Evolutionary conservation across 2,888 invertebrate species (phyloP).

Genomic region (Drosophila pseudotakahashii): DNA sequence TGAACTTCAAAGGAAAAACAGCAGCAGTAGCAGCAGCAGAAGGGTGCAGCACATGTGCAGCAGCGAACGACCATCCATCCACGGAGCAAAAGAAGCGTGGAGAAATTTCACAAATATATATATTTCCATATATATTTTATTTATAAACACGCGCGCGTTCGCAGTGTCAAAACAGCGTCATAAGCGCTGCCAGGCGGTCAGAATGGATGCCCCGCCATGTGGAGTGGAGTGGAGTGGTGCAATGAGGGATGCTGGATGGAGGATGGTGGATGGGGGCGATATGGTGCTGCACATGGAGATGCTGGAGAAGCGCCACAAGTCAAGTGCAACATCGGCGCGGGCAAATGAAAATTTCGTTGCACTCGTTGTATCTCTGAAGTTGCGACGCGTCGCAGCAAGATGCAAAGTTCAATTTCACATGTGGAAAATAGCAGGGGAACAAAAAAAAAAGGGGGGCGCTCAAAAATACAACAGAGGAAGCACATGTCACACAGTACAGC

Average conservation of each 20-base stretch:
- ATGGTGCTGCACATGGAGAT: constrained; percentile 3
- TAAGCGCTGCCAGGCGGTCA: constrained; percentile 38
- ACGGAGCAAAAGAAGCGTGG: constrained; percentile 53
- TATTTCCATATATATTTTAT: constrained; percentile 64
- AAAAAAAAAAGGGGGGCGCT: constrained; percentile 33
- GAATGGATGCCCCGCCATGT: constrained; percentile 28
- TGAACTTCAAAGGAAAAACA: constrained; percentile 72
- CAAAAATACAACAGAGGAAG: constrained; percentile 74
- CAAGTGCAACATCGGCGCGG: constrained; percentile 63
- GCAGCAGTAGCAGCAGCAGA: constrained; percentile 28
- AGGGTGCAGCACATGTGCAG: constrained; percentile 71
- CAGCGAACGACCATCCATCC: constrained; percentile 23
- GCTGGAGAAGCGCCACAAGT: constrained; percentile 70
- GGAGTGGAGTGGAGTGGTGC: constrained; percentile 39
- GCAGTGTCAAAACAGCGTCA: constrained; percentile 79
- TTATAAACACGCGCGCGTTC: constrained; percentile 77
- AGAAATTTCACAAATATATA: constrained; percentile 65
- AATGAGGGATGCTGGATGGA: not conserved
- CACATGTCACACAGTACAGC: constrained; percentile 69
- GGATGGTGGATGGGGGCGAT: not conserved
- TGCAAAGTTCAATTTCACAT: constrained; percentile 79
- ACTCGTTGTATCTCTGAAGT: constrained; percentile 51
- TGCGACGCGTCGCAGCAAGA: constrained; percentile 69
- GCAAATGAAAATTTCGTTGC: constrained; percentile 46
- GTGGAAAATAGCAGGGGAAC: constrained; percentile 68